Conservation (phyloP, 2,888 invertebrate genomes). For the Tanypteryx hageni region DNA sequence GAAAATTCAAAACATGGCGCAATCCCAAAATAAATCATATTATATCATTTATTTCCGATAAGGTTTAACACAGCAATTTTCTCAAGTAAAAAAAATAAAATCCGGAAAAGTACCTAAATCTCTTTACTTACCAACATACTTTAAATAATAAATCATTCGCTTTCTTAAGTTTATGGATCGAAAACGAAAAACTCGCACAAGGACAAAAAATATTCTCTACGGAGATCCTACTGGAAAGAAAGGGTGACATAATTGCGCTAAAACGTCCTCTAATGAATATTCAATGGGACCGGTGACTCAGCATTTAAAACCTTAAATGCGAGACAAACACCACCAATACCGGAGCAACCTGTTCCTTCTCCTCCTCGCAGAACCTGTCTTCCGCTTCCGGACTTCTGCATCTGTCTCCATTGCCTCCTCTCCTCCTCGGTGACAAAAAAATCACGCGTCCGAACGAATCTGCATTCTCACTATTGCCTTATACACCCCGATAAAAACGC, state of each 20-base stretch:
- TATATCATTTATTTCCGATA: too few relatives aligned
- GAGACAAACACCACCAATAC: background rate
- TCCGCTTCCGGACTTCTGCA: constrained; percentile 13
- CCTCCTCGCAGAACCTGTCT: constrained; percentile 45
- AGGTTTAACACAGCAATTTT: too few relatives aligned
- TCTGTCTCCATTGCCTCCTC: background rate
- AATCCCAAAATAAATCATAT: too few relatives aligned
- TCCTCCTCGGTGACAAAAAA: background rate
- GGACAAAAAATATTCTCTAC: too few relatives aligned
- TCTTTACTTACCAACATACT: too few relatives aligned
- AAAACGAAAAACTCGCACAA: too few relatives aligned
- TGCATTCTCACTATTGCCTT: background rate
- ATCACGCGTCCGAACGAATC: constrained; percentile 3
- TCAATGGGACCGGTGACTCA: constrained; percentile 3
- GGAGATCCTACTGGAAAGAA: background rate
- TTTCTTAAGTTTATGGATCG: too few relatives aligned
- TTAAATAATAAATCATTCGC: too few relatives aligned
- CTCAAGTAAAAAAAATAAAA: too few relatives aligned
- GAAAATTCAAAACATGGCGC: too few relatives aligned
- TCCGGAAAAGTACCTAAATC: too few relatives aligned
- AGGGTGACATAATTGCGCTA: background rate
- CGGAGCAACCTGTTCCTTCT: background rate
- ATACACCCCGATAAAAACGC: background rate
- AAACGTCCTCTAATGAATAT: background rate
- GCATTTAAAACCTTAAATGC: background rate